phyloP scores from a whole-genome alignment of 2,888 invertebrate species.

The Stenurella melanura region DNA sequence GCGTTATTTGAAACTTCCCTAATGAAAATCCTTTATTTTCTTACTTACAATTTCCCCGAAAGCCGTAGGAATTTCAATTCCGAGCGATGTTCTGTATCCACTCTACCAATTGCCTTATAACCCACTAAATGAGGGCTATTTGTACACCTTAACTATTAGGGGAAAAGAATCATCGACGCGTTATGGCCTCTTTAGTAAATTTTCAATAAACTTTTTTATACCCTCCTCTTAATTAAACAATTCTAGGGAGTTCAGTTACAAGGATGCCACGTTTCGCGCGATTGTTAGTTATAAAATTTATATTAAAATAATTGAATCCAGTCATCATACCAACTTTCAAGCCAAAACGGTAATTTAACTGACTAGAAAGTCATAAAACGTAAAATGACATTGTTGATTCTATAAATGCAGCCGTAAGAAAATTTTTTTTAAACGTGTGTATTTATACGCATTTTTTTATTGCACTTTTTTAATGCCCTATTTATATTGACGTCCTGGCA shows the following conservation, averaged over 20 bases:
- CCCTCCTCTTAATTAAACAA: constrained; percentile 44
- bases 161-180: constrained; percentile 36
- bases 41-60: constrained; percentile 42
- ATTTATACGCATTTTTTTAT: too few species aligned
- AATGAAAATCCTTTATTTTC: constrained; percentile 49
- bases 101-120: constrained; percentile 46
- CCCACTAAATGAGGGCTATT: constrained; percentile 51
- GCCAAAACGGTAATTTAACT: too few species aligned
- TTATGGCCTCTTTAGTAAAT: constrained; percentile 47
- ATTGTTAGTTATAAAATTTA: too few species aligned
- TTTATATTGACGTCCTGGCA: too few species aligned
- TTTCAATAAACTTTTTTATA: constrained; percentile 45
- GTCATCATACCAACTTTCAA: too few species aligned
- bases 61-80: constrained; percentile 42
- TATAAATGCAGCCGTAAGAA: too few species aligned
- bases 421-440: too few species aligned
- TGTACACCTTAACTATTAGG: constrained; percentile 50
- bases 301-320: too few species aligned
- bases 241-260: constrained; percentile 13
- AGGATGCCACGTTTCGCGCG: too few species aligned
- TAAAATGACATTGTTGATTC: too few species aligned
- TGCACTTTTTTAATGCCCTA: too few species aligned
- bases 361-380: too few species aligned
- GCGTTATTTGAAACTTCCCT: constrained; percentile 43
- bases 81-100: constrained; percentile 47